A percentile compares a stretch with the other conserved stretches of the same genome.
phyloP scores from a whole-genome alignment of 2,888 invertebrate species.

The Plebejus argus region DNA sequence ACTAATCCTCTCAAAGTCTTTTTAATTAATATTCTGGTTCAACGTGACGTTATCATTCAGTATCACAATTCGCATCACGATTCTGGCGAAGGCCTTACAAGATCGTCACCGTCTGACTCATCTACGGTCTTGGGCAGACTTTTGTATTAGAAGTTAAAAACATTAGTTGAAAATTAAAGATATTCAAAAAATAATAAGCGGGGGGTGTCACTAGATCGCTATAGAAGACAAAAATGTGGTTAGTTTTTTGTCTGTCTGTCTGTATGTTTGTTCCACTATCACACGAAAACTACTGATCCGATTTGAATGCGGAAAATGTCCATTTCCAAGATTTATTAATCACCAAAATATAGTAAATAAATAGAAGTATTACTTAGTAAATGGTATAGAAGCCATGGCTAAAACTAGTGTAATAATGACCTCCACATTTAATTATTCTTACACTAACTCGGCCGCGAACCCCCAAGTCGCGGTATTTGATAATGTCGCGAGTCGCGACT shows the following conservation, averaged over 20 bases:
- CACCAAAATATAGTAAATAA: no score
- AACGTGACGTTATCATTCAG: neutral
- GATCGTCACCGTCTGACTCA: neutral
- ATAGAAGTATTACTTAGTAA: no score
- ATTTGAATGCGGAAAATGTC: no score
- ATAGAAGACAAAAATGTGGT: no score
- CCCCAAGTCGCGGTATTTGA: slow-evolving; percentile 36
- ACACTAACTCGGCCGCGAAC: slow-evolving; percentile 13
- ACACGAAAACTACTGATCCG: no score
- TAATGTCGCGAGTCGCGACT: slow-evolving; percentile 38
- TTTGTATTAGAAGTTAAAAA: neutral
- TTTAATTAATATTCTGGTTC: neutral
- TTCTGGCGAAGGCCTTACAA: neutral
- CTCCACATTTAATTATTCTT: neutral
- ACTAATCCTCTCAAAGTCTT: neutral
- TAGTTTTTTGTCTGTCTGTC: no score
- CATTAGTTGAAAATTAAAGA: no score
- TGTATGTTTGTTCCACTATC: no score
- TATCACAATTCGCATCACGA: slow-evolving; percentile 7
- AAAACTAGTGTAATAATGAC: neutral
- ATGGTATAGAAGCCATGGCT: no score
- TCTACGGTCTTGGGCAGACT: neutral
- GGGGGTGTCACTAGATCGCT: no score
- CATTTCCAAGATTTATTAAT: no score
- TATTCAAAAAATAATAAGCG: no score